Evolutionary conservation across 2,888 invertebrate species (phyloP).

Genomic region (Troglohyphantes excavatus): DNA sequence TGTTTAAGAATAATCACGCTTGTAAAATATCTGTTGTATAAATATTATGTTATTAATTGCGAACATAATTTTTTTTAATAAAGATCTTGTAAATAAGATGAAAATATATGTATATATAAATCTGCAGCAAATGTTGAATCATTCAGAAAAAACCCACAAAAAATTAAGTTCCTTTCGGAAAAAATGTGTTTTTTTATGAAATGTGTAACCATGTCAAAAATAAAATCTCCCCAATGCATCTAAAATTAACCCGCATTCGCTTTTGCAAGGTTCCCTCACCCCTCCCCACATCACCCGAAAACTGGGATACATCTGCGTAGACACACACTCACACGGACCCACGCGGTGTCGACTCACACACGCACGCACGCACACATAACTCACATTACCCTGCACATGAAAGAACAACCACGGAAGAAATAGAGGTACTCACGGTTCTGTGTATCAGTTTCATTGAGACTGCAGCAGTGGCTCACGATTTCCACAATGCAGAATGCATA

Average conservation of each 20-base stretch:
- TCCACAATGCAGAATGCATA: conserved; percentile 64
- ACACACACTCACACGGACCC: conserved; percentile 42
- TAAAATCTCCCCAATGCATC: neutral
- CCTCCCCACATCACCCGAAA: neutral
- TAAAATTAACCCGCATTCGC: neutral
- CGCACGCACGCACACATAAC: conserved; percentile 10
- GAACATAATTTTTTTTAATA: no score
- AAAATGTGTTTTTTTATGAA: neutral
- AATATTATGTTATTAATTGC: no score
- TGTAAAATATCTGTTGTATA: no score
- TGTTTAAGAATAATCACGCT: no score
- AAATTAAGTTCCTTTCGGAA: neutral
- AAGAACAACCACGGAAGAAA: conserved; percentile 1
- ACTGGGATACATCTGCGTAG: conserved; percentile 37
- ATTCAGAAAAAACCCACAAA: neutral
- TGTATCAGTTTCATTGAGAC: conserved; percentile 77
- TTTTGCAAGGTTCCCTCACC: neutral
- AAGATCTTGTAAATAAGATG: no score
- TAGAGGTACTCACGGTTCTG: conserved; percentile 74
- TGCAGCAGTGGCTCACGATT: conserved; percentile 48
- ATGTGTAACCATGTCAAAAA: neutral
- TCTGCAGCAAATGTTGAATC: neutral
- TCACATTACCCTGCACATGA: conserved; percentile 17
- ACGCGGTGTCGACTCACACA: conserved; percentile 20
- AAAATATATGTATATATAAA: no score